Percentiles rank a stretch among this genome's conserved stretches.
Conservation (phyloP, 2,797 vertebrate species). For the Lycodopsis pacificus region DNA sequence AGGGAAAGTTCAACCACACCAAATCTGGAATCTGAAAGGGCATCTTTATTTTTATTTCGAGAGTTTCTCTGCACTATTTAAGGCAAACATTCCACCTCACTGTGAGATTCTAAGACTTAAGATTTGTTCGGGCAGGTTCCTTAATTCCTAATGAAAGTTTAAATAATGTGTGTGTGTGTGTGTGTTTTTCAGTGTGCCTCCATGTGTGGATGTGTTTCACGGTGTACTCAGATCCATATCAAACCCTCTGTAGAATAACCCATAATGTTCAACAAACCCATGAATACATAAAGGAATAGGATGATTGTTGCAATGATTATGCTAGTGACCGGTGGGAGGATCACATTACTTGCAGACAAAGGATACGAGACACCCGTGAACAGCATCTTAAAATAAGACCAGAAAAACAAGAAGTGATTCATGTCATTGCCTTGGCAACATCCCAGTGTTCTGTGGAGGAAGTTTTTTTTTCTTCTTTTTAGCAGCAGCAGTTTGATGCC, state of each 20-base stretch:
- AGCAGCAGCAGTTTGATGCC: constrained; percentile 16
- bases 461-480: constrained; percentile 3
- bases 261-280: constrained; percentile 29
- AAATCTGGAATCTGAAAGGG: constrained; percentile 67
- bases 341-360: constrained; percentile 55
- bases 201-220: constrained; percentile 19
- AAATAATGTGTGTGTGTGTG: background rate
- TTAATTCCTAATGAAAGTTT: constrained; percentile 16
- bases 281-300: constrained; percentile 36
- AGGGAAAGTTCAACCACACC: constrained; percentile 75
- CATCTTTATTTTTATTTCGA: constrained; percentile 52
- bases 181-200: constrained; percentile 4
- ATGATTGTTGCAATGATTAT: constrained; percentile 39
- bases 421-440: constrained; percentile 54
- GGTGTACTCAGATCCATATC: constrained; percentile 13
- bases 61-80: constrained; percentile 5
- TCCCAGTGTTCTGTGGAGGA: constrained; percentile 19
- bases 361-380: constrained; percentile 41
- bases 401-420: constrained; percentile 47
- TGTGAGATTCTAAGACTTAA: background rate
- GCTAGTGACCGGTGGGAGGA: constrained; percentile 41
- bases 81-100: background rate
- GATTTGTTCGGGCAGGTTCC: constrained; percentile 3
- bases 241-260: constrained; percentile 39
- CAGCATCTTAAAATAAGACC: constrained; percentile 39